Evolutionary conservation across 2,113 vertebrate species (phyloP), one percentile per base, ranked within the genome.

Genomic region (Apistogramma diplotaenia): DNA sequence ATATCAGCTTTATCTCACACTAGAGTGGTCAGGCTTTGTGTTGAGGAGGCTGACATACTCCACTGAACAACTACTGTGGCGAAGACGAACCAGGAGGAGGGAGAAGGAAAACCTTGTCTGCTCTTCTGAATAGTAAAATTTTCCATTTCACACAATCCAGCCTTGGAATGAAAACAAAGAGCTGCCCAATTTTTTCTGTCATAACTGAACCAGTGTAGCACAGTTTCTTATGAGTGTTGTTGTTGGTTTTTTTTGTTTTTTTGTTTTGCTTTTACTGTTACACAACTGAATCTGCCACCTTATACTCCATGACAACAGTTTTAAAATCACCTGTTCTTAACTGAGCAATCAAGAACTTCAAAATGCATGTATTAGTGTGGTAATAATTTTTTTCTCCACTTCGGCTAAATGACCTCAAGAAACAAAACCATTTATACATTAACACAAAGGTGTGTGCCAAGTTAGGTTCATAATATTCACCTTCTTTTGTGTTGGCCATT

Each of bases 1-100:
- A 91, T 37, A 91, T 93, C 91, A 88, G 84, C 79, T 86, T 92
- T 85, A 90, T 92, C 91, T 89, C 82, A 77, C 90, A 89, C 84
- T 79, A 76, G 85, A 91, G 88, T 37, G 80, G 83, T 78, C 85
- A 82, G 90, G 85, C 86, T 88, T 81, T 90, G 84, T 92, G 89
- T 58, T 57, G 84, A 67, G 76, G 74, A 51, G 40, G 75, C 86
- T 71, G 87, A 89, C 85, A 85, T 85, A 88, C 89, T 91, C 85
- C 65, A 88, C 86, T 89, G 84, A 92, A 88, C 85, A 91, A 83
- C 85, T 77, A 84, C 81, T 75, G 85, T 76, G 84, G 81, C 51
- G 29, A 76, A 60, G 49, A 82, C 55, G 33, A 53, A 85, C 81
- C 79, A 78, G 75, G 35, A 57, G 57, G 51, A 60, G 56, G 58